Percentiles rank a stretch among this genome's conserved stretches.
Evolutionary conservation across 2,888 invertebrate species (phyloP).

Genomic region (Hypselothyrea guttata): DNA sequence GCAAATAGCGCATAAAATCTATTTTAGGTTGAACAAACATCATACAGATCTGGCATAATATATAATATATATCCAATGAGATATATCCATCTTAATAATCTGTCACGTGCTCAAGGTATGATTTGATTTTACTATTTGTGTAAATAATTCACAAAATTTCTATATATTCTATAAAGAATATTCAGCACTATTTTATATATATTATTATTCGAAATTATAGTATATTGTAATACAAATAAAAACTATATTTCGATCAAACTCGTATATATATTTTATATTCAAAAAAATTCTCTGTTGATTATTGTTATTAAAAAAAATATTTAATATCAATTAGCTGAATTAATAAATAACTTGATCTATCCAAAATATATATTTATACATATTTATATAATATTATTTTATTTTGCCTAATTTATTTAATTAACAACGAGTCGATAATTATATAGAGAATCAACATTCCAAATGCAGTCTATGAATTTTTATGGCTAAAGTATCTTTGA

Average conservation of each 20-base stretch:
- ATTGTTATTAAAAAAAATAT: too few relatives aligned
- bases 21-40: constrained; percentile 30
- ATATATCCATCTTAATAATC: constrained; percentile 16
- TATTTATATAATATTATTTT: constrained; percentile 2
- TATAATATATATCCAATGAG: too few relatives aligned
- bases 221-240: too few relatives aligned
- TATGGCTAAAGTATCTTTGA: constrained; percentile 30
- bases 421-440: too few relatives aligned
- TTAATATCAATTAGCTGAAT: too few relatives aligned
- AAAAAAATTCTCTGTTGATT: too few relatives aligned
- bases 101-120: constrained; percentile 24
- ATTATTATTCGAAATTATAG: too few relatives aligned
- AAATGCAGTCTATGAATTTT: not conserved
- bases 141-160: constrained; percentile 12
- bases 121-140: not conserved
- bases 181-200: too few relatives aligned
- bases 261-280: not conserved
- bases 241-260: not conserved
- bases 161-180: too few relatives aligned
- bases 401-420: too few relatives aligned
- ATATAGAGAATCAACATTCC: too few relatives aligned
- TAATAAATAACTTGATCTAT: not conserved
- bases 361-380: too few relatives aligned
- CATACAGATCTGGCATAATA: constrained; percentile 2
- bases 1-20: constrained; percentile 28